Percentiles rank a stretch among this genome's conserved stretches.
Evolutionary conservation across 2,888 invertebrate species (phyloP).

Genomic region (Onthophagus sagittarius): DNA sequence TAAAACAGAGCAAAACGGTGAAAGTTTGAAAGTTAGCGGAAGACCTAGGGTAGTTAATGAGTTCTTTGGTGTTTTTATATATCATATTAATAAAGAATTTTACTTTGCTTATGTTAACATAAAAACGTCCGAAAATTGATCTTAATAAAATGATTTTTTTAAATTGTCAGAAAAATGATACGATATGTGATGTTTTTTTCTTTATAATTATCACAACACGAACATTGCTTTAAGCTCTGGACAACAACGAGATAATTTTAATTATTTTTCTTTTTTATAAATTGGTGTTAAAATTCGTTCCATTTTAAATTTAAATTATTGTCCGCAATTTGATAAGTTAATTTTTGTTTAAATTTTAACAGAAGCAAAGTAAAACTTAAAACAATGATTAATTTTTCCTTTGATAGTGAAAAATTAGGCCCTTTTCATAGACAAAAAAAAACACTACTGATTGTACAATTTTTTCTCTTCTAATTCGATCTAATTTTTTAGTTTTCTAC

Average conservation of each 20-base stretch:
- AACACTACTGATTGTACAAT: slow-evolving; percentile 35
- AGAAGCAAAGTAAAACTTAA: slow-evolving; percentile 26
- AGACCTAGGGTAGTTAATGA: slow-evolving; percentile 22
- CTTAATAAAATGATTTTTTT: not conserved
- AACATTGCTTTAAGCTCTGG: slow-evolving; percentile 5
- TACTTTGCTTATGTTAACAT: slow-evolving; percentile 23
- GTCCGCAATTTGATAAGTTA: not conserved
- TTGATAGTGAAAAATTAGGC: slow-evolving; percentile 40
- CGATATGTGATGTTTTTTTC: not conserved
- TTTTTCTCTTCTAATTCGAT: slow-evolving; percentile 35
- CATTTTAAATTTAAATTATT: not conserved
- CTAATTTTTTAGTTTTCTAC: slow-evolving; percentile 19
- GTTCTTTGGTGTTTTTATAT: not conserved
- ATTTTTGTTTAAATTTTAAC: slow-evolving; percentile 19
- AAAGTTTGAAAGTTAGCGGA: slow-evolving; percentile 17
- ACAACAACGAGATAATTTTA: not conserved
- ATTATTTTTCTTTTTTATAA: not conserved
- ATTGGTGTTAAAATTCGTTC: slow-evolving; percentile 10
- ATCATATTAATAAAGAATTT: slow-evolving; percentile 8
- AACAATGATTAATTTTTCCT: not conserved
- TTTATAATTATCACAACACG: slow-evolving; percentile 4
- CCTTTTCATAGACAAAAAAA: slow-evolving; percentile 35
- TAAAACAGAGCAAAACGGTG: not conserved
- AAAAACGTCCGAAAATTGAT: slow-evolving; percentile 4
- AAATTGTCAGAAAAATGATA: not conserved